A percentile compares a stretch with the other conserved stretches of the same genome.
Evolutionary conservation across 1,140 invertebrate genomes (phyloP).

Genomic region (Papilio aristodemus): DNA sequence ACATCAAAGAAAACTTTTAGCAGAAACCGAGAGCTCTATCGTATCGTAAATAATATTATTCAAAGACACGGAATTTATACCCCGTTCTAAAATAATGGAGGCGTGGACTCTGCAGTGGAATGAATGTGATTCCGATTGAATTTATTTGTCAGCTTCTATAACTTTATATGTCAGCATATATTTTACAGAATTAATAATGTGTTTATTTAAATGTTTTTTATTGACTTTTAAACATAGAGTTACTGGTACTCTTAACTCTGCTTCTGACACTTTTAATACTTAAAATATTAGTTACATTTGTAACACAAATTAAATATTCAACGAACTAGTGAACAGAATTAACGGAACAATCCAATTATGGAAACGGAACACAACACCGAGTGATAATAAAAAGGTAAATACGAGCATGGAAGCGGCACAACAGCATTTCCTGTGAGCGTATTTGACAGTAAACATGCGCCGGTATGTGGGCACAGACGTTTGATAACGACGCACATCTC

Average conservation of each 20-base stretch:
- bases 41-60: constrained; percentile 19
- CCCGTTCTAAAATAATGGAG: constrained; percentile 10
- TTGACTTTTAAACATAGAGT: too few relatives aligned
- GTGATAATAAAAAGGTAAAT: constrained; percentile 15
- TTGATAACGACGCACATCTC: background rate
- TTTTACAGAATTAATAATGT: background rate
- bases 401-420: background rate
- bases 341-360: background rate
- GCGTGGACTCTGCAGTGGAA: constrained; percentile 3
- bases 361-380: background rate
- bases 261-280: too few relatives aligned
- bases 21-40: background rate
- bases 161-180: background rate
- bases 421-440: constrained; percentile 7
- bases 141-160: constrained; percentile 3
- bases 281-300: background rate
- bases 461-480: constrained; percentile 1
- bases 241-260: too few relatives aligned
- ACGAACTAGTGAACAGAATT: background rate
- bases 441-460: constrained; percentile 1
- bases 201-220: too few relatives aligned
- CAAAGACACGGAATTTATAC: background rate
- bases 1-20: background rate
- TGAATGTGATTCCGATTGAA: constrained; percentile 10
- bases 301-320: background rate